These are phyloP conservation scores for Drosophila pandora DNA, from an alignment of 1,140 invertebrate genomes.

Conservation along the genomic window DNA sequence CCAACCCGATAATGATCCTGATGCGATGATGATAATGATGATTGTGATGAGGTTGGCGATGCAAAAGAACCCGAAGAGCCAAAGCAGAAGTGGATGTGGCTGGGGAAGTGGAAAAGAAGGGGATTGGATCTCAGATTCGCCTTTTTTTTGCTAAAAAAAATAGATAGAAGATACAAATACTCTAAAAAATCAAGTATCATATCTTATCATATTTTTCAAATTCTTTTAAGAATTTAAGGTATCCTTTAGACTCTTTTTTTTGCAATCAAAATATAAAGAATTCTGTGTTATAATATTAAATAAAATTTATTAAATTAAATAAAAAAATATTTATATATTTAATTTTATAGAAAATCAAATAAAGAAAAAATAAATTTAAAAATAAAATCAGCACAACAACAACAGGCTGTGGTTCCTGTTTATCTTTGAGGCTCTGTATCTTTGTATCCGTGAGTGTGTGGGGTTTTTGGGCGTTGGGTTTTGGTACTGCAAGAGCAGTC, in stretches of 20 bases:
- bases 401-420: background rate
- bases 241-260: too few relatives aligned
- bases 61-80: slow-evolving; percentile 41
- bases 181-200: background rate
- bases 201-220: too few relatives aligned
- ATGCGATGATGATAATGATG: slow-evolving; percentile 20
- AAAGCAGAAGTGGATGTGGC: slow-evolving; percentile 17
- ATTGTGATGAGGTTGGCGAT: slow-evolving; percentile 16
- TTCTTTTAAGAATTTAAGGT: too few relatives aligned
- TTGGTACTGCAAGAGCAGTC: slow-evolving; percentile 21
- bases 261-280: too few relatives aligned
- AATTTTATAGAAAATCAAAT: background rate
- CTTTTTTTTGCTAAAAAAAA: slow-evolving; percentile 4
- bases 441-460: slow-evolving; percentile 9
- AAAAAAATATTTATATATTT: background rate
- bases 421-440: background rate
- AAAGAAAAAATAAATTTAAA: background rate
- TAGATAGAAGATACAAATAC: background rate
- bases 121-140: slow-evolving; percentile 7
- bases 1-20: slow-evolving; percentile 20
- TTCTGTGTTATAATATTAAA: too few relatives aligned
- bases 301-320: background rate
- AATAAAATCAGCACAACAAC: background rate
- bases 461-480: slow-evolving; percentile 37
- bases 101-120: slow-evolving; percentile 6